Percentiles rank a stretch among this genome's conserved stretches.
These are phyloP conservation scores for Whitmania pigra DNA, from an alignment of 1,140 invertebrate species.

Conservation along the genomic window DNA sequence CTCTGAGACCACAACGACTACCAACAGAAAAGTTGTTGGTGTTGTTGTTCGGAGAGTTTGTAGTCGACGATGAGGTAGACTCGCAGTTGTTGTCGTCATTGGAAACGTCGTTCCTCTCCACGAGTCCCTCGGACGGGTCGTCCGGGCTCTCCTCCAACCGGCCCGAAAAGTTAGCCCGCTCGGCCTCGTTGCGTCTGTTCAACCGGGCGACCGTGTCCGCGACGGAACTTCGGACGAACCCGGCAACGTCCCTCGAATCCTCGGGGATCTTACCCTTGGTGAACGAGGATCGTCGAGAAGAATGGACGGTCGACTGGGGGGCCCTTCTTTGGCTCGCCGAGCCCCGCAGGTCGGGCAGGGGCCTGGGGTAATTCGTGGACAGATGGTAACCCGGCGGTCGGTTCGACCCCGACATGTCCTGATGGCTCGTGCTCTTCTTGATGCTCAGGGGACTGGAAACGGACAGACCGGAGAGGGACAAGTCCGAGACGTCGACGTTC, in stretches of 20 bases:
- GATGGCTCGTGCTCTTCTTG: constrained; percentile 7
- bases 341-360: too few species aligned
- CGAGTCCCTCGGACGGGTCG: too few species aligned
- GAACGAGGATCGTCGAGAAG: neutral
- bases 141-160: too few species aligned
- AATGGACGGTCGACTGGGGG: neutral
- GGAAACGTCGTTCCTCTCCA: neutral
- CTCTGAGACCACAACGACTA: neutral
- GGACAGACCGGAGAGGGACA: neutral
- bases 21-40: constrained; percentile 10
- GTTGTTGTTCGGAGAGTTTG: constrained; percentile 5
- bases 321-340: neutral
- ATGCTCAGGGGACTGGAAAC: neutral
- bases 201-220: neutral
- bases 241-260: neutral
- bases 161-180: too few species aligned
- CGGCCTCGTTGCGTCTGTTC: constrained; percentile 2
- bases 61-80: neutral
- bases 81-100: neutral
- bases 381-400: neutral
- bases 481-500: neutral
- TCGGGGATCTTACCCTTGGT: neutral
- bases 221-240: neutral
- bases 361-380: neutral
- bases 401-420: neutral